A percentile compares a stretch with the other conserved stretches of the same genome.
These are phyloP conservation scores for Chaunax sp. DNA, from an alignment of 2,797 vertebrate genomes.

Conservation along the genomic window DNA sequence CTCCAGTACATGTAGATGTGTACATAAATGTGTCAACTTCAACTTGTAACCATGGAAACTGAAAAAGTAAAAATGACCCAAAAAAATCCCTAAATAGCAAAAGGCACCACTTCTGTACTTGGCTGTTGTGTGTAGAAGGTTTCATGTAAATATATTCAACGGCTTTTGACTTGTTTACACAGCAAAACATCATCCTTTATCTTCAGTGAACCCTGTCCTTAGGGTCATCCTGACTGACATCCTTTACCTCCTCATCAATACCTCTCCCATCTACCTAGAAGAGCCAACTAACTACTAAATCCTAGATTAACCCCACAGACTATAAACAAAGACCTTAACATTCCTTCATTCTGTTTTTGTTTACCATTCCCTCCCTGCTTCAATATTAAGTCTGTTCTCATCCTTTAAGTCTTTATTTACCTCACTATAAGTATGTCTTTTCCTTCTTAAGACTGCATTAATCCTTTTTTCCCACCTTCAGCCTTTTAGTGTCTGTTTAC, in stretches of 20 bases:
- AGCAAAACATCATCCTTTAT: constrained; percentile 22
- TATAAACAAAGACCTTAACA: constrained; percentile 11
- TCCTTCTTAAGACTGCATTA: constrained; percentile 20
- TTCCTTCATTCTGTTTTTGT: constrained; percentile 22
- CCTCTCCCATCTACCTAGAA: constrained; percentile 15
- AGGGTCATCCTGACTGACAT: not conserved
- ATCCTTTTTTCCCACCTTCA: constrained; percentile 14
- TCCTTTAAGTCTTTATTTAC: constrained; percentile 29
- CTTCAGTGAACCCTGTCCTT: constrained; percentile 20
- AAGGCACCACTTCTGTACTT: no score
- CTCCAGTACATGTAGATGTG: no score
- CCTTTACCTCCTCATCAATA: not conserved
- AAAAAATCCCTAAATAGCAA: no score
- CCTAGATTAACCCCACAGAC: constrained; percentile 12
- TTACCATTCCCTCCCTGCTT: constrained; percentile 23
- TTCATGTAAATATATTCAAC: no score
- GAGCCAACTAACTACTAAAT: constrained; percentile 34
- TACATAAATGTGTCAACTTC: no score
- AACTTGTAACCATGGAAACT: no score
- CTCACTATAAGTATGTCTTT: constrained; percentile 9
- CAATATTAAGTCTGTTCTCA: constrained; percentile 9
- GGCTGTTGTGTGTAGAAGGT: no score
- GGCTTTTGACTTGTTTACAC: constrained; percentile 23
- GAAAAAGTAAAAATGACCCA: no score
- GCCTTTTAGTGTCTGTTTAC: constrained; percentile 13